Evolutionary conservation across 2,797 vertebrate species (phyloP).

Genomic region (Synanceia verrucosa): DNA sequence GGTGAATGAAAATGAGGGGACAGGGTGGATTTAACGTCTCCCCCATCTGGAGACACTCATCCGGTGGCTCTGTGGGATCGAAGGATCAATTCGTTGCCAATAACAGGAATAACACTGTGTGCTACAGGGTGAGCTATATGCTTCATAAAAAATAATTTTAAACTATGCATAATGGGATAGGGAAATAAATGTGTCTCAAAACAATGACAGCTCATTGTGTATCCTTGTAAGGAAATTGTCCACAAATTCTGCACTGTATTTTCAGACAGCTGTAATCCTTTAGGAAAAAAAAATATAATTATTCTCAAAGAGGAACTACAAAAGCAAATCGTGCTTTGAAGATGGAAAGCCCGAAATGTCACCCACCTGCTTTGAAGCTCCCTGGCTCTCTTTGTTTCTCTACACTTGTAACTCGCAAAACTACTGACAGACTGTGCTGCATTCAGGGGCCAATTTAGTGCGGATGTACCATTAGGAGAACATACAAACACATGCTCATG

Average conservation of each 20-base stretch:
- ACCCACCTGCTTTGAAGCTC: conserved; percentile 90
- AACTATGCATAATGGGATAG: background rate
- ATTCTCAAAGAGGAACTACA: conserved; percentile 90
- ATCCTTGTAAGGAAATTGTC: conserved; percentile 67
- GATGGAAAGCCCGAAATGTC: conserved; percentile 91
- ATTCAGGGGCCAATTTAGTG: conserved; percentile 85
- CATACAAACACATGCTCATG: conserved; percentile 38
- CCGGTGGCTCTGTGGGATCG: conserved; percentile 40
- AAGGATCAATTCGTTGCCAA: conserved; percentile 60
- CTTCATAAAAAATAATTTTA: too few species aligned
- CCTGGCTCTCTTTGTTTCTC: conserved; percentile 87
- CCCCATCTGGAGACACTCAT: conserved; percentile 65
- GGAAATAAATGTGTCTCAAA: conserved; percentile 28
- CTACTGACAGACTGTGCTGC: conserved; percentile 73
- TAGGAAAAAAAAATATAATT: conserved; percentile 81
- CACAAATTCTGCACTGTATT: conserved; percentile 65
- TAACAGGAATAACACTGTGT: conserved; percentile 14
- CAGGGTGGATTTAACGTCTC: conserved; percentile 44
- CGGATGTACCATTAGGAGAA: conserved; percentile 80
- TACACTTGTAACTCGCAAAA: conserved; percentile 78
- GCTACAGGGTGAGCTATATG: conserved; percentile 3
- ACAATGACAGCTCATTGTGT: conserved; percentile 49
- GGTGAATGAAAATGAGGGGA: conserved; percentile 70
- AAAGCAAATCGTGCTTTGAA: conserved; percentile 92
- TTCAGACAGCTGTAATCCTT: conserved; percentile 80